Conservation (phyloP, 1,140 invertebrate species). For the Aradophagus sp. region DNA sequence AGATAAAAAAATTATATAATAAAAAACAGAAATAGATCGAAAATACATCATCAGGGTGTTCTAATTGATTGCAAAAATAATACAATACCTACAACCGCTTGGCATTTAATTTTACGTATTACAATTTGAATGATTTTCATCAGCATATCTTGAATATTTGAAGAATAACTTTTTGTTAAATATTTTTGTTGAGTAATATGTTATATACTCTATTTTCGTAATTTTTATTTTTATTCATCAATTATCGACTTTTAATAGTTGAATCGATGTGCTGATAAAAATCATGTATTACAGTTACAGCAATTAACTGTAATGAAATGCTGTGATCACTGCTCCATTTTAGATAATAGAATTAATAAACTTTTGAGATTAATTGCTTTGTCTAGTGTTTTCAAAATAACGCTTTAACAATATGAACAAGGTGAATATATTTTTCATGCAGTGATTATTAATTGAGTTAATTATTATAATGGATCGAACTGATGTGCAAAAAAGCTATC, state of each 20-base stretch:
- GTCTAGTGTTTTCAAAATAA: conserved; percentile 28
- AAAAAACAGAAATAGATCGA: conserved; percentile 22
- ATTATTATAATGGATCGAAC: conserved; percentile 18
- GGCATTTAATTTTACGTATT: too few relatives aligned
- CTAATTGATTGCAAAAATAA: not conserved
- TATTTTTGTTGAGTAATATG: too few relatives aligned
- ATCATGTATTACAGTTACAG: conserved; percentile 55
- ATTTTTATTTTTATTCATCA: too few relatives aligned
- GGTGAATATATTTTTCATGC: conserved; percentile 34
- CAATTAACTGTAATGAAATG: conserved; percentile 66
- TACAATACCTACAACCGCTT: too few relatives aligned
- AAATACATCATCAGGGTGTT: conserved; percentile 22
- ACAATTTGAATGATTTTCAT: too few relatives aligned
- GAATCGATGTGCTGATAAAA: conserved; percentile 27
- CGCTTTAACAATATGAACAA: conserved; percentile 23
- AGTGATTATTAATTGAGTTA: conserved; percentile 24
- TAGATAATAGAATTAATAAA: conserved; percentile 42
- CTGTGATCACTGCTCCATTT: conserved; percentile 66
- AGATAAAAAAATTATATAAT: too few relatives aligned
- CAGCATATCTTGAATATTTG: too few relatives aligned
- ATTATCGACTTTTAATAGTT: conserved; percentile 1
- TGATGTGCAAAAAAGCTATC: conserved; percentile 21
- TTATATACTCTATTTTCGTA: too few relatives aligned
- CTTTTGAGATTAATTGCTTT: conserved; percentile 47
- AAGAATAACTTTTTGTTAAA: too few relatives aligned